Evolutionary conservation across 2,113 vertebrate genomes (phyloP), one percentile per base, ranked within the genome.

Genomic region (Pygoscelis adeliae): DNA sequence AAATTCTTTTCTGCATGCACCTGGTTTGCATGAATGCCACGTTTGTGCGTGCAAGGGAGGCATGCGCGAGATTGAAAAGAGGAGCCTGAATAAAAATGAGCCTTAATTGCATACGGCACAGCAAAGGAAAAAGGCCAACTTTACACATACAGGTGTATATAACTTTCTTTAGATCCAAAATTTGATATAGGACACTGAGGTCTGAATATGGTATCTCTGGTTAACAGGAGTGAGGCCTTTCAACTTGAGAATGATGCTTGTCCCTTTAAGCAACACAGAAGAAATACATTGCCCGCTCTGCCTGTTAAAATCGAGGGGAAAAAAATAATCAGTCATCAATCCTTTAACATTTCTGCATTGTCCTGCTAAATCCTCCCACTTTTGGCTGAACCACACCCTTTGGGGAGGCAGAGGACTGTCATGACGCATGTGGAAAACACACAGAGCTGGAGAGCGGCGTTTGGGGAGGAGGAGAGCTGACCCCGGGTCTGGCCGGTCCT

Each of bases 21-120:
- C 94, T 96, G 95, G 91, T 96, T 93, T 96, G 55, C 94, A 96
- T 90, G 94, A 94, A 88, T 93, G 62, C 93, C 74, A 96, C 3
- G 9, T 38, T 91, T 96, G 50, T 91, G 53, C 3, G 1, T 81
- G 81, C 42, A 70, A 91, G 42, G 26, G n/a, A 67, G 89, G 50
- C 5, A 10, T 36, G 25, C 70, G 71, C 5, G 2, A 14, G 13
- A 52, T 29, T 83, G 78, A 56, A 69, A 94, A 83, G 62, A 73
- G 47, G 49, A 90, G 10, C 22, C 36, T 80, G 58, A 73, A 85
- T 70, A 66, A 86, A 93, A 97, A 29, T 70, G 4, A 90, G 44
- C 62, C 49, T 12, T 90, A 69, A 80, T 91, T 86, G 70, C 10
- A n/a, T 19, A 17, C 1, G 27, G 19, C 34, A 85, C 29, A 88